Evolutionary conservation across 2,113 vertebrate genomes (phyloP), one percentile per base, ranked within the genome.

Genomic region (Cololabis saira): DNA sequence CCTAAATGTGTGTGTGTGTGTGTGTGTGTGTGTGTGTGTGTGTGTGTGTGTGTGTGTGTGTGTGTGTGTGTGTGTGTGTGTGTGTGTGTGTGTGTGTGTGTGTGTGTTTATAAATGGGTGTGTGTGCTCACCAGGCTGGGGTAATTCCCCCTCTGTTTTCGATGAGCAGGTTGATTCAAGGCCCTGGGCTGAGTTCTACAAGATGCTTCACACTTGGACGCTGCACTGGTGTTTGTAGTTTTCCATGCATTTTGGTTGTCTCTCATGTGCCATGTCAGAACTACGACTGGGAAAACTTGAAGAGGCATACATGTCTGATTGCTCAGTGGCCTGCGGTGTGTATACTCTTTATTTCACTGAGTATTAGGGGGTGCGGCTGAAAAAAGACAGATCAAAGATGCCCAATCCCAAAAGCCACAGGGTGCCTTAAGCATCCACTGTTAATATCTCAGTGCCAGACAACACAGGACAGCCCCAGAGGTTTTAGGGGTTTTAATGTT

Each of bases 121-220:
- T 66, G 59, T 75, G 43, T 54, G 62, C 76, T 51, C 33, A 7
- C 33, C 33, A 37, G 33, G 3, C 3, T 37, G 33, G 33, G 83
- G 83, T 84, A 84, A 83, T 76, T 82, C 59, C 64, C 76, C 57
- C 49, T 82, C 37, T 83, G 71, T 70, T 79, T 84, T 80, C 82
- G 72, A 87, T 81, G 76, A 84, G 63, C 76, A 80, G 80, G 76
- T 84, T 84, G 71, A 70, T 84, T 71, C 65, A 76, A 69, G 58
- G 69, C 82, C 74, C 61, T 4, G 11, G 65, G 74, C 69, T 47
- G 64, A 80, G 71, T 50, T 75, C 37, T 74, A 50, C 61, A 60
- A 53, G 68, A 85, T 73, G 71, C 65, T 84, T 87, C 61, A 85
- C 84, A 76, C 79, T 85, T 74, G 61, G 61, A 56, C 61, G 77